Evolutionary conservation across 2,888 invertebrate species (phyloP), one percentile per base, ranked within the genome.

Genomic region (Caenorhabditis sp.): DNA sequence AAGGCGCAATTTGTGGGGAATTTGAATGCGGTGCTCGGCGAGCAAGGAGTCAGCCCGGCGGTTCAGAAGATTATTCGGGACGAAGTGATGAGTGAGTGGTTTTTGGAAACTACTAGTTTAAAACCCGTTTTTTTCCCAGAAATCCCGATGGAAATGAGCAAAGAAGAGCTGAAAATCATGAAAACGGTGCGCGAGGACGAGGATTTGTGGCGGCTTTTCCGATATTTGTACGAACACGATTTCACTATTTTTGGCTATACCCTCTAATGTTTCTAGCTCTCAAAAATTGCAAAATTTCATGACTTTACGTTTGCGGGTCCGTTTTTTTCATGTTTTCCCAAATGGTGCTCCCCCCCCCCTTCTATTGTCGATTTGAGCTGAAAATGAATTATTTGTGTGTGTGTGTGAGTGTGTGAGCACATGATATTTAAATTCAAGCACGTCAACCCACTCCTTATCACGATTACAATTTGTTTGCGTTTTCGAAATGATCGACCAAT

Each of bases 191-290:
- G 20, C 13, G 56, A 66, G 24, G 68, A 75, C 24, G 62, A 50
- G 11, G 68, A 75, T 39, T 39, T 61, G 15, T 68, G 30, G 41
- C 9, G 68, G 20, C 46, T 75, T 7, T 75, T 75, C 39, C 61
- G 68, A 17, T 56, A 62, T 35, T 45, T 75, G 17, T 75, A 75
- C 37, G 75, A 75, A 48, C 62, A 75, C 37, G 75, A 75, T 52
- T 75, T 45, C 37, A 48, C 46, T 2, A 22, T 75, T 35, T 75
- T 75, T 30, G 68, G 68, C 13, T 75, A 43, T 17, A 30, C 58
- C 22, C 20, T 73, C 13, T 52, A 65, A 15, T 6, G 20, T 17
- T 30, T 41, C 37, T 9, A 35, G 15, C 13, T 55, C 35, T 53
- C 32, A 17, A 13, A 32, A 35, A 46, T 24, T 22, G 27, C 55